These are phyloP conservation scores for Magallana gigas DNA, from an alignment of 1,140 invertebrate genomes.

Conservation along the genomic window DNA sequence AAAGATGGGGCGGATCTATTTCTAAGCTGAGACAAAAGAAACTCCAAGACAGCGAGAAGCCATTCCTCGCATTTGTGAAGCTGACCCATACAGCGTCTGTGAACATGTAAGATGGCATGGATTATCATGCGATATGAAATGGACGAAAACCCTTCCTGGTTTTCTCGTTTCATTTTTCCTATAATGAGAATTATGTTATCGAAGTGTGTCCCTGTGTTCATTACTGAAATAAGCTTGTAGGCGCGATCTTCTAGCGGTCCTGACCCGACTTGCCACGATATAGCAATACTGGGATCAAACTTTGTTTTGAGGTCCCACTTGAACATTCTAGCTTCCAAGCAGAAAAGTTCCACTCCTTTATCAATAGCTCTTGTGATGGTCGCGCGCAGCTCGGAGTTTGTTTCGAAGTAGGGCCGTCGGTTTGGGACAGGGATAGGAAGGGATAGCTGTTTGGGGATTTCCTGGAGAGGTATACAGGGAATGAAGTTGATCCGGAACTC, in stretches of 20 bases:
- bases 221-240: conserved; percentile 41
- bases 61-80: conserved; percentile 40
- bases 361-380: conserved; percentile 25
- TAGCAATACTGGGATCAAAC: conserved; percentile 45
- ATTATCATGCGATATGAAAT: conserved; percentile 49
- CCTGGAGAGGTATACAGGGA: conserved; percentile 43
- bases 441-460: conserved; percentile 48
- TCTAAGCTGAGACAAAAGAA: conserved; percentile 38
- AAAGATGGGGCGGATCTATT: conserved; percentile 44
- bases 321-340: conserved; percentile 43
- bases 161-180: conserved; percentile 47
- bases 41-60: conserved; percentile 45
- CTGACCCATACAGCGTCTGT: conserved; percentile 45
- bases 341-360: conserved; percentile 46
- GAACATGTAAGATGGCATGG: conserved; percentile 50
- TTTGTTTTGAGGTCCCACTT: conserved; percentile 26
- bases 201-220: conserved; percentile 27
- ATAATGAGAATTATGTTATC: conserved; percentile 48
- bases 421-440: conserved; percentile 47
- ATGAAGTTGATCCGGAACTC: conserved; percentile 51
- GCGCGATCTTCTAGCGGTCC: conserved; percentile 50
- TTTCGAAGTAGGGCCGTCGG: conserved; percentile 49
- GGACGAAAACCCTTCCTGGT: conserved; percentile 37
- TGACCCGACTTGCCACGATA: conserved; percentile 46
- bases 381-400: conserved; percentile 13